phyloP scores from a whole-genome alignment of 2,888 invertebrate species.

The Euphydryas editha region DNA sequence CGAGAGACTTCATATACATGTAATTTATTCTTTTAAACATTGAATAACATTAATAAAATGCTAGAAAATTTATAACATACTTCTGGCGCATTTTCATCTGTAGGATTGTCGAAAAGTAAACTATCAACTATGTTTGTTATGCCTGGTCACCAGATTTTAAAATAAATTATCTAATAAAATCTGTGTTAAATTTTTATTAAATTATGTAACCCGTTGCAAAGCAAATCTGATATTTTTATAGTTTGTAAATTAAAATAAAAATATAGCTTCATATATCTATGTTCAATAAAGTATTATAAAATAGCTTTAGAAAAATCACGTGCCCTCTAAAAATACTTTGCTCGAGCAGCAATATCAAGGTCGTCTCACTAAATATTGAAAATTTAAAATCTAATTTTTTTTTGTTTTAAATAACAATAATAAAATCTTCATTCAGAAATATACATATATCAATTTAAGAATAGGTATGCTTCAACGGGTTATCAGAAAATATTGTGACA shows the following conservation, averaged over 20 bases:
- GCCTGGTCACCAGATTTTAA: background rate
- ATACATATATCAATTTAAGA: background rate
- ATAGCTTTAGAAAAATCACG: slow-evolving; percentile 53
- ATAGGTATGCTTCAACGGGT: background rate
- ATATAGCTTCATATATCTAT: background rate
- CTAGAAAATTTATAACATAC: background rate
- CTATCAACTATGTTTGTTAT: background rate
- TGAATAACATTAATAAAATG: background rate
- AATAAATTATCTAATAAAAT: background rate
- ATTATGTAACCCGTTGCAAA: background rate
- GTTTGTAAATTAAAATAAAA: too few relatives aligned
- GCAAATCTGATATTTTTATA: background rate
- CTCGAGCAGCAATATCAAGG: slow-evolving; percentile 76
- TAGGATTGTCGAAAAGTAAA: background rate
- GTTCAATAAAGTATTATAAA: background rate
- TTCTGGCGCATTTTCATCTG: background rate
- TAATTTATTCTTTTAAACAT: background rate
- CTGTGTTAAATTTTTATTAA: background rate
- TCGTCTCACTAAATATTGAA: slow-evolving; percentile 42
- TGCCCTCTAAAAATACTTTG: slow-evolving; percentile 73
- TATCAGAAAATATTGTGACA: background rate
- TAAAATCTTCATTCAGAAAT: background rate
- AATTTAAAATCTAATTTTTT: slow-evolving; percentile 6
- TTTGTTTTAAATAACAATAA: slow-evolving; percentile 1
- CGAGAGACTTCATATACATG: background rate